Conservation (phyloP, 2,888 invertebrate species). For the Stenodema calcarata region DNA sequence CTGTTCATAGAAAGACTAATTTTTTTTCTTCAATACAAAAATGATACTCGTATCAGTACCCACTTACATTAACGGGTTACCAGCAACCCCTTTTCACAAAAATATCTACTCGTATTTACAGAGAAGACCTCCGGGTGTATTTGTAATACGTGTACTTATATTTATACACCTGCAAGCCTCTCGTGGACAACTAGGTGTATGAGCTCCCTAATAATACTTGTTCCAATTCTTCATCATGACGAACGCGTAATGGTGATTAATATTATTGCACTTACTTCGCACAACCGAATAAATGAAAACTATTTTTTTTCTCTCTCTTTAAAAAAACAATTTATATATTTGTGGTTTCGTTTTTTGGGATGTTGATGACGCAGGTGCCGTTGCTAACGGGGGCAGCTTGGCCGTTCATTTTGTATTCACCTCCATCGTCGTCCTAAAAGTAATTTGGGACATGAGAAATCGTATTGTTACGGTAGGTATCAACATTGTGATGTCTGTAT, state of each 20-base stretch:
- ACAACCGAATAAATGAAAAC: not conserved
- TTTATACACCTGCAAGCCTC: not conserved
- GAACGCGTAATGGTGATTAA: not conserved
- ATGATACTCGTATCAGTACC: not conserved
- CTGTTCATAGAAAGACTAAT: not conserved
- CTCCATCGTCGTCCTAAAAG: conserved; percentile 48
- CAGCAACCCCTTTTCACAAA: not conserved
- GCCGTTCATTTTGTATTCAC: conserved; percentile 38
- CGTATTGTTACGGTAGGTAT: too few relatives aligned
- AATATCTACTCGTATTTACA: not conserved
- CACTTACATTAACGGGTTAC: not conserved
- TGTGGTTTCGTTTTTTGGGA: conserved; percentile 41
- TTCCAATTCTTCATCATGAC: not conserved
- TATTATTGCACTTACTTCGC: conserved; percentile 24
- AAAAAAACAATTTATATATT: conserved; percentile 40
- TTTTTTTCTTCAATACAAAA: not conserved
- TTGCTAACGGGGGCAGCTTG: conserved; percentile 46
- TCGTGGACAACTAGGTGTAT: not conserved
- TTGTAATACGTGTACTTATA: not conserved
- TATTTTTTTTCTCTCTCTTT: too few relatives aligned
- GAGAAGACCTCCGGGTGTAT: not conserved
- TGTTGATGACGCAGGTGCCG: conserved; percentile 50
- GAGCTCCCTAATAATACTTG: not conserved
- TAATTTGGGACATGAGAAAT: not conserved
- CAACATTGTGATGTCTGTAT: too few relatives aligned